Percentiles rank a stretch among this genome's conserved stretches.
Evolutionary conservation across 2,797 vertebrate species (phyloP).

Genomic region (Tenualosa ilisha): DNA sequence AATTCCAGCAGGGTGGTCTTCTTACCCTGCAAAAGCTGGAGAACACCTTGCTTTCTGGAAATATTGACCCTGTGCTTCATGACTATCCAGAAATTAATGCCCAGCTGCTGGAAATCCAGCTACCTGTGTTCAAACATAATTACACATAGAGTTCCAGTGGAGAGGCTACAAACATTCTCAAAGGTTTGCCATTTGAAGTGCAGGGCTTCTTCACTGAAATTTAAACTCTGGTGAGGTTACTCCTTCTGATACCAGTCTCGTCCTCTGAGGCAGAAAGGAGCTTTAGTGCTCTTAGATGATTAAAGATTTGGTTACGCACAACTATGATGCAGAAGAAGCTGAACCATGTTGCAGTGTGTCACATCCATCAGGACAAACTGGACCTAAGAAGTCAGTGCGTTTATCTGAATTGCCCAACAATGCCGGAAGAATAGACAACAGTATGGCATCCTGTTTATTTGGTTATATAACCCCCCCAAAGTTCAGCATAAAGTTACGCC

Average conservation of each 20-base stretch:
- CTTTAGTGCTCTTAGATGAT: slow-evolving; percentile 35
- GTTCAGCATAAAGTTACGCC: too few species aligned
- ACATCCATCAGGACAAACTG: background rate
- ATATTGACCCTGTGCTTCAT: slow-evolving; percentile 22
- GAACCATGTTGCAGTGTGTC: slow-evolving; percentile 13
- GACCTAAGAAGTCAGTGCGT: background rate
- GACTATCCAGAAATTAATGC: slow-evolving; percentile 26
- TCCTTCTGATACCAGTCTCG: slow-evolving; percentile 37
- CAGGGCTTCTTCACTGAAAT: background rate
- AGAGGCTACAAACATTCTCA: too few species aligned
- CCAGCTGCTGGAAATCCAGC: slow-evolving; percentile 13
- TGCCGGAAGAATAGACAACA: too few species aligned
- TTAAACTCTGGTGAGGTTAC: background rate
- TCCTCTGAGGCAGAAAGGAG: slow-evolving; percentile 25
- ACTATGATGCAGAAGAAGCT: slow-evolving; percentile 36
- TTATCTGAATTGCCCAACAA: too few species aligned
- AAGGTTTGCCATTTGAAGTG: too few species aligned
- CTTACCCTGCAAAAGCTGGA: slow-evolving; percentile 28
- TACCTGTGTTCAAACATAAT: slow-evolving; percentile 23
- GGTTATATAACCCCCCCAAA: too few species aligned
- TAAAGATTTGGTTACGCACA: slow-evolving; percentile 32
- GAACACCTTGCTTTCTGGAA: slow-evolving; percentile 17
- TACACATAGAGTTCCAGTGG: background rate
- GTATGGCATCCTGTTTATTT: too few species aligned
- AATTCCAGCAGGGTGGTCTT: slow-evolving; percentile 29